These are phyloP conservation scores for Sinocyclocheilus rhinocerous DNA, from an alignment of 2,113 vertebrate genomes.

Conservation along the genomic window DNA sequence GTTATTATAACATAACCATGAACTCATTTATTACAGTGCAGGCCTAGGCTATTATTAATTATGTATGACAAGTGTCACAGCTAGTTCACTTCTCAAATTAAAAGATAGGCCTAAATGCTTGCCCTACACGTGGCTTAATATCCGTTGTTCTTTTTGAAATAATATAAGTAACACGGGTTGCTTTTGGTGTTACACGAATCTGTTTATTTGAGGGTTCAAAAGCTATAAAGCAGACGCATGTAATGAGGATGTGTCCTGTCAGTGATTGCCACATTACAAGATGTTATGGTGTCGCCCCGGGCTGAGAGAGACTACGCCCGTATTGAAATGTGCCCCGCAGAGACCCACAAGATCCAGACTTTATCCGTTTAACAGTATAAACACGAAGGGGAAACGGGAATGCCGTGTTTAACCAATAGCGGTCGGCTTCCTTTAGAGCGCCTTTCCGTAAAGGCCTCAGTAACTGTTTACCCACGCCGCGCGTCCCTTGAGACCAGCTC, in stretches of 20 bases:
- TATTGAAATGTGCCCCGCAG: conserved; percentile 30
- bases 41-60: background rate
- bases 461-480: background rate
- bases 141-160: background rate
- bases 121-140: too few species aligned
- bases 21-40: background rate
- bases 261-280: conserved; percentile 74
- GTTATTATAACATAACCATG: background rate
- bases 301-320: conserved; percentile 46
- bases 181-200: conserved; percentile 38
- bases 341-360: conserved; percentile 13
- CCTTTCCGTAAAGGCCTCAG: background rate
- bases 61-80: background rate
- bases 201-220: conserved; percentile 54
- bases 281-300: conserved; percentile 67
- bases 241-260: conserved; percentile 72
- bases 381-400: background rate
- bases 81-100: background rate
- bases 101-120: background rate
- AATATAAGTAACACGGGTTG: background rate
- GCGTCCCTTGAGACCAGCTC: conserved; percentile 3
- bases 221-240: conserved; percentile 55
- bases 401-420: conserved; percentile 17
- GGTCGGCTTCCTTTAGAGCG: background rate
- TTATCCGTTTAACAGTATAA: background rate